Evolutionary conservation across 1,140 invertebrate species (phyloP).

Genomic region (Drosophila tropicalis): DNA sequence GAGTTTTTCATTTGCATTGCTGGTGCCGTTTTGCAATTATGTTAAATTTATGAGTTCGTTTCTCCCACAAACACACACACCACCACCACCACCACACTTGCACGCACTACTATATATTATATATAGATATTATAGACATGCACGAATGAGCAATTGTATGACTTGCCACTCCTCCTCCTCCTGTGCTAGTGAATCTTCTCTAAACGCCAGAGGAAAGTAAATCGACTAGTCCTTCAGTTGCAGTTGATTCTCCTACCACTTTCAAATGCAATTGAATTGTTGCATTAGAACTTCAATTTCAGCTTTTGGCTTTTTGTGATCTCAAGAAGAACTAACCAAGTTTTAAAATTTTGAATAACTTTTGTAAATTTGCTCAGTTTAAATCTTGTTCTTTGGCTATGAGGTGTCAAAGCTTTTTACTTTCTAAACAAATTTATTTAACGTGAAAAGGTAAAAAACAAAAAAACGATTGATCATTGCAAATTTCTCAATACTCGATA

Average conservation of each 20-base stretch:
- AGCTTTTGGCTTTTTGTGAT: no score
- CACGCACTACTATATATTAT: slow-evolving; percentile 1
- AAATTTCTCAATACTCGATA: slow-evolving; percentile 1
- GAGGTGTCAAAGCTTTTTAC: no score
- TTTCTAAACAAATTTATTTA: no score
- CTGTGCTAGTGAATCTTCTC: slow-evolving; percentile 67
- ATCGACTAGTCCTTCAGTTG: slow-evolving; percentile 21
- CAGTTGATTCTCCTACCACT: background rate
- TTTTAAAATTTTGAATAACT: no score
- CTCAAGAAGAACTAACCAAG: no score
- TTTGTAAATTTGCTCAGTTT: no score
- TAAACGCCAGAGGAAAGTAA: slow-evolving; percentile 49
- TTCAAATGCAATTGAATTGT: no score
- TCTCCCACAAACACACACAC: slow-evolving; percentile 60
- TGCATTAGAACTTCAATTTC: no score
- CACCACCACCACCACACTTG: slow-evolving; percentile 13
- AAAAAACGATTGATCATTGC: slow-evolving; percentile 1
- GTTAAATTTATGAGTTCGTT: slow-evolving; percentile 81
- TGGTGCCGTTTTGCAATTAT: slow-evolving; percentile 71
- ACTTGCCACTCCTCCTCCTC: slow-evolving; percentile 37
- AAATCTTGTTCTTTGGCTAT: no score
- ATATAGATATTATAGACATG: slow-evolving; percentile 13
- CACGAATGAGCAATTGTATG: slow-evolving; percentile 25
- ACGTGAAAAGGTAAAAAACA: background rate
- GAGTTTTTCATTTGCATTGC: slow-evolving; percentile 53